Conservation (phyloP, 2,113 vertebrate species). For the Callocephalon fimbriatum region DNA sequence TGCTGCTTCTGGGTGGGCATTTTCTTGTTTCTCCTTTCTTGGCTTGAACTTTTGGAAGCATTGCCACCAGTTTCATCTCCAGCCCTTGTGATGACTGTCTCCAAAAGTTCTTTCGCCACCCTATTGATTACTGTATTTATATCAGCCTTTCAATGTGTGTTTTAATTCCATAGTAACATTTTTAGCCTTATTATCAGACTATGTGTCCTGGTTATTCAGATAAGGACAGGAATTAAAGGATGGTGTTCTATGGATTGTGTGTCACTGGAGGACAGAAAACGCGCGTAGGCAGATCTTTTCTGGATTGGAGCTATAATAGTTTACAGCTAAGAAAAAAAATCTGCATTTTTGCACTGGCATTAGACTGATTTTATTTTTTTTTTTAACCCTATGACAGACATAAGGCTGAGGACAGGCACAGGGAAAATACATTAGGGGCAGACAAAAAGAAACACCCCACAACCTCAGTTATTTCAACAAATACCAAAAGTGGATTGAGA, state of each 20-base stretch:
- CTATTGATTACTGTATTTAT: background rate
- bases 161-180: background rate
- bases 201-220: background rate
- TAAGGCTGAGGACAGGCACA: too few species aligned
- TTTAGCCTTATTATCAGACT: background rate
- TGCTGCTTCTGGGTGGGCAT: background rate
- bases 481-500: constrained; percentile 19
- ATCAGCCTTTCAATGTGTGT: background rate
- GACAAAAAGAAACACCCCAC: background rate
- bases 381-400: too few species aligned
- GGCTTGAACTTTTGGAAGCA: background rate
- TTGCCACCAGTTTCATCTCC: background rate
- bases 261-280: background rate
- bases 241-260: background rate
- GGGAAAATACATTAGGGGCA: background rate
- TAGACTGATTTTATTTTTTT: too few species aligned
- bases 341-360: too few species aligned
- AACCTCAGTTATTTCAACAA: constrained; percentile 39
- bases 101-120: background rate
- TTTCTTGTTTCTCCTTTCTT: background rate
- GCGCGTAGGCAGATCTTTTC: background rate
- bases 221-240: background rate
- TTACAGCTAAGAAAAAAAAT: background rate
- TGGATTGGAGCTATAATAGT: background rate
- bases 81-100: background rate